These are phyloP conservation scores for Varanus komodoensis DNA, from an alignment of 2,113 vertebrate species.

Conservation along the genomic window DNA sequence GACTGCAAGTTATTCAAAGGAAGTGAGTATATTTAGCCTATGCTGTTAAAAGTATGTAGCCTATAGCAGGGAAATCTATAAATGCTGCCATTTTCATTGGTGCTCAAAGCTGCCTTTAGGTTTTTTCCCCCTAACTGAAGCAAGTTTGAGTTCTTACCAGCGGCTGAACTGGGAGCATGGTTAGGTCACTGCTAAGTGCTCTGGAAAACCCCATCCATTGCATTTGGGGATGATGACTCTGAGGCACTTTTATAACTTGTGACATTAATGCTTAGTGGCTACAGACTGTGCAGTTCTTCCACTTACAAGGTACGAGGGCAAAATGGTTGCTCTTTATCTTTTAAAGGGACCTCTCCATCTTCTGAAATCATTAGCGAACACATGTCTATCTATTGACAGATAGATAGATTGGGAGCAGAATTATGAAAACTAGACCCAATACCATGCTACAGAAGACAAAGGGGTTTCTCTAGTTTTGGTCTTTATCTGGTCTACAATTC, in stretches of 20 bases:
- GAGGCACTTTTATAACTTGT: conserved; percentile 29
- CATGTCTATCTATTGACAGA: background rate
- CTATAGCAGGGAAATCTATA: background rate
- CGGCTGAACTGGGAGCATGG: background rate
- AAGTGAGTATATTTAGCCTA: background rate
- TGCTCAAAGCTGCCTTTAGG: background rate
- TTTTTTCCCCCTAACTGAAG: background rate
- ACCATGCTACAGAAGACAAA: background rate
- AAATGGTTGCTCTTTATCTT: conserved; percentile 40
- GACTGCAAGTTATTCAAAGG: background rate
- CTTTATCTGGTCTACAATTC: background rate
- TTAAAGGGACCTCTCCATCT: conserved; percentile 20
- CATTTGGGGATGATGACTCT: conserved; percentile 28
- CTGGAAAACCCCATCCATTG: conserved; percentile 20
- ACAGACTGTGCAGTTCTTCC: background rate
- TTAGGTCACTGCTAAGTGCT: conserved; percentile 16
- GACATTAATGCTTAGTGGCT: conserved; percentile 30
- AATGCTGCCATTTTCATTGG: background rate
- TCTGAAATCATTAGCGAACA: conserved; percentile 13
- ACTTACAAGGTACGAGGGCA: background rate
- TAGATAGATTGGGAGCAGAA: background rate
- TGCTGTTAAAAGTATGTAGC: background rate
- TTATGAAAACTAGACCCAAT: background rate
- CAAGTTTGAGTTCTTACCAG: background rate
- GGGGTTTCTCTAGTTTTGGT: background rate